Percentiles rank a stretch among this genome's conserved stretches.
Conservation (phyloP, 1,140 invertebrate species). For the Brachionus rubens region DNA sequence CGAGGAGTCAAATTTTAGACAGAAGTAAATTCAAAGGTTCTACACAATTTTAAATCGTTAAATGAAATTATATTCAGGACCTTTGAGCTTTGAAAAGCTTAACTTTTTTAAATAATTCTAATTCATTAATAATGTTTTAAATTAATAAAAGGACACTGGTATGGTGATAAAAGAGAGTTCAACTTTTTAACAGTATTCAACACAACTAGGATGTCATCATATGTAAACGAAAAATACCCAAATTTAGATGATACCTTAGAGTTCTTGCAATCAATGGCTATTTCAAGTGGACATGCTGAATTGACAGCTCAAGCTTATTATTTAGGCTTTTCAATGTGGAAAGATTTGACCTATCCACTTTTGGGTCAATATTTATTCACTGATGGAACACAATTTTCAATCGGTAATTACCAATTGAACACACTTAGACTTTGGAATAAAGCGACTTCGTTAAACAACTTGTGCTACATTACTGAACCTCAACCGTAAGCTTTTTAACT, state of each 20-base stretch:
- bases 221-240: not conserved
- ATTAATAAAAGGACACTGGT: too few species aligned
- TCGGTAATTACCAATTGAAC: slow-evolving; percentile 31
- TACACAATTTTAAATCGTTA: too few species aligned
- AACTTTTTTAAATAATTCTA: too few species aligned
- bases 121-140: too few species aligned
- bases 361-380: slow-evolving; percentile 24
- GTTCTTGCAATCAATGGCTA: slow-evolving; percentile 6
- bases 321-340: slow-evolving; percentile 45
- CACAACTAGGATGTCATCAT: not conserved
- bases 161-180: slow-evolving; percentile 34
- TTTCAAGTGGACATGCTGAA: slow-evolving; percentile 30
- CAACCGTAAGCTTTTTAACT: not conserved
- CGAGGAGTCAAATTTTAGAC: too few species aligned
- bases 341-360: slow-evolving; percentile 41
- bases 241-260: slow-evolving; percentile 13
- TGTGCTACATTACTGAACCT: slow-evolving; percentile 16
- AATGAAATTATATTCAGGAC: too few species aligned
- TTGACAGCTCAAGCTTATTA: slow-evolving; percentile 31
- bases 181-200: slow-evolving; percentile 23
- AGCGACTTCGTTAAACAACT: not conserved
- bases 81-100: too few species aligned
- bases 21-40: too few species aligned
- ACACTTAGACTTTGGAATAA: slow-evolving; percentile 40
- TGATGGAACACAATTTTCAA: slow-evolving; percentile 12